Percentiles rank a stretch among this genome's conserved stretches.
Conservation (phyloP, 2,797 vertebrate genomes). For the Kryptolebias ocellatus region DNA sequence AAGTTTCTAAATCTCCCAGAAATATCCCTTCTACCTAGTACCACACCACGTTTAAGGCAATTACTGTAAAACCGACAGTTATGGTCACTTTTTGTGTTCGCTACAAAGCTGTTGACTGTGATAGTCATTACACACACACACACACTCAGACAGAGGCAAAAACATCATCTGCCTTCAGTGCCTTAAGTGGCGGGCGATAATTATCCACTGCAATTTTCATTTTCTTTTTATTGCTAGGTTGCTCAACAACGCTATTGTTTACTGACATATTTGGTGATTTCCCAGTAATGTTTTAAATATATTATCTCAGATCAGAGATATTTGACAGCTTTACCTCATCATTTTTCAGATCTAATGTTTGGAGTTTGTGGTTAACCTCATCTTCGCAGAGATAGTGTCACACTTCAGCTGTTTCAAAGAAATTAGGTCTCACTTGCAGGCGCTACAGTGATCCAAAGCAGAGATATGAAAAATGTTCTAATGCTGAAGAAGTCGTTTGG, state of each 20-base stretch:
- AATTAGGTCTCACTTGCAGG: not conserved
- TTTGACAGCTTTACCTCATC: not conserved
- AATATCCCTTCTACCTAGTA: too few relatives aligned
- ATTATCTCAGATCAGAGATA: not conserved
- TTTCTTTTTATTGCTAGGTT: too few relatives aligned
- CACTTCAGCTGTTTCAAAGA: conserved; percentile 40
- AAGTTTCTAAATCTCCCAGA: too few relatives aligned
- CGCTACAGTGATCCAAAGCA: not conserved
- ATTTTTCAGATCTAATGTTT: not conserved
- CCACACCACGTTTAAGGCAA: too few relatives aligned
- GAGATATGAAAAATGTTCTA: conserved; percentile 5
- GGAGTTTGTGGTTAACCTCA: conserved; percentile 41
- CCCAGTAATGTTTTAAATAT: not conserved
- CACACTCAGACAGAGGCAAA: too few relatives aligned
- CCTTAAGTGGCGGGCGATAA: too few relatives aligned
- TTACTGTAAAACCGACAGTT: too few relatives aligned
- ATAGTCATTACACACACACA: too few relatives aligned
- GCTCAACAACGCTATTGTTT: not conserved
- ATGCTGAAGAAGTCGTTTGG: not conserved
- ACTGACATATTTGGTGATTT: not conserved
- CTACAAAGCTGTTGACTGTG: too few relatives aligned
- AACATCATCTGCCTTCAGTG: too few relatives aligned
- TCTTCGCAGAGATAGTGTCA: conserved; percentile 10
- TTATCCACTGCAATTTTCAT: too few relatives aligned
- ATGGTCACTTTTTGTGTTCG: too few relatives aligned